Base-by-base conservation (phyloP, 2,113 vertebrate genomes). In the Ancistrus triradiatus region DNA sequence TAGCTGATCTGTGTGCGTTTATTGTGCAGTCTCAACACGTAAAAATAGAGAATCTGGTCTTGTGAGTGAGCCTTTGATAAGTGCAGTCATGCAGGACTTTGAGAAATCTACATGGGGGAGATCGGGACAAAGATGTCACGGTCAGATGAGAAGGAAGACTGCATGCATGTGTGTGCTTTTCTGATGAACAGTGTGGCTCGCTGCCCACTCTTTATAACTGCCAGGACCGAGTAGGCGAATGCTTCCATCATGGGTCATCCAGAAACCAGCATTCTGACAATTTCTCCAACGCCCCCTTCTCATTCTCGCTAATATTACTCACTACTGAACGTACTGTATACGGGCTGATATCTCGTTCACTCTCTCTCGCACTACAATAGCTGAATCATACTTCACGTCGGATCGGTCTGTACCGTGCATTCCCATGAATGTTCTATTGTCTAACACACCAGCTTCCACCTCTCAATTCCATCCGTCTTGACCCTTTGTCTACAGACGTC, bases 181-280 rank as follows among this genome's bases (percentile, higher is more conserved):
- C 40, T 49, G 37, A 18, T 59, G 7, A 52, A 51, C 13, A 35
- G 47, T 28, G 57, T 7, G 44, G 48, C 55, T 46, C 25, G 19
- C 52, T 35, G 52, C 73, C 68, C 53, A 62, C 59, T 68, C 50
- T 35, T 49, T 46, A 18, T 31, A 24, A 14, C 63, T 50, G 53
- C 33, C 43, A 49, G 63, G 17, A 63, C 21, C 37, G 31, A 43
- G 73, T 68, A 55, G 73, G 63, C 43, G 68, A 50, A 46, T 3
- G 46, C 47, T 70, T 69, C 58, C 72, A 19, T 74, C 67, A 70
- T 6, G 46, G 72, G 67, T 62, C 63, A 59, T 58, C 57, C 42
- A 59, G 53, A 69, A 58, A 38, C 33, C 40, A 44, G 52, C n/a
- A 17, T 43, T 55, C 25, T 49, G 55, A 50, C 53, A 42, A 56